Base-by-base conservation (phyloP, 1,140 invertebrate genomes). In the Orchestia grillus region DNA sequence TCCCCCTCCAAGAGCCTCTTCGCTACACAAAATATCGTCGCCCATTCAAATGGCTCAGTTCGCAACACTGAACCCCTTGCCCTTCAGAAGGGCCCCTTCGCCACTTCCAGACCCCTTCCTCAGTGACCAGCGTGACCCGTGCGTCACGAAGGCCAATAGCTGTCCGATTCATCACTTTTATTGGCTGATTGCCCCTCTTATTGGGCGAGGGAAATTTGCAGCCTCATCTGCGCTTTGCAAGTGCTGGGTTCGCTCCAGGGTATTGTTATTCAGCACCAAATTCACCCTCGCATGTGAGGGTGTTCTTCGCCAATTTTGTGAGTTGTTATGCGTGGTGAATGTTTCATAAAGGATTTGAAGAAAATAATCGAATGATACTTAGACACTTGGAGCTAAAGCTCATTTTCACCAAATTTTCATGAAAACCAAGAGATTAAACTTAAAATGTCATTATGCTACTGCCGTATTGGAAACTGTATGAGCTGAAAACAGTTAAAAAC, bases 121-220 rank as follows among this genome's bases (percentile, higher is more conserved):
- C 62, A 28, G 62, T 77, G 62, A 77, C 62, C 88, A 91, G 8
- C 42, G 88, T 42, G 88, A 91, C 88, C 88, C 88, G 28, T 91
- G 88, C 36, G 88, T 41, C 88, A 91, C 19, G 44, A 23, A 23
- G 88, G 88, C 88, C 88, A 91, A 91, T 91, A 91, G 88, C 88
- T 43, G 88, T 91, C 88, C 88, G 44, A 91, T 91, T 42, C 88
- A 44, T 91, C 88, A 91, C 88, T 44, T 42, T 44, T 44, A 91
- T 91, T 91, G 88, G 88, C 88, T 43, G 88, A 43, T 44, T 11
- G 41, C 88, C 41, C 88, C 88, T 43, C 44, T 91, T 91, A 91
- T 91, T 91, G 88, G 88, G 42, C 88, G 44, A 44, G 88, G 44
- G 36, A 91, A 91, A 91, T 91, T 91, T 91, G 88, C 88, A 91